A percentile compares a stretch with the other conserved stretches of the same genome.
phyloP scores from a whole-genome alignment of 1,140 invertebrate genomes.

The Formica selysi region DNA sequence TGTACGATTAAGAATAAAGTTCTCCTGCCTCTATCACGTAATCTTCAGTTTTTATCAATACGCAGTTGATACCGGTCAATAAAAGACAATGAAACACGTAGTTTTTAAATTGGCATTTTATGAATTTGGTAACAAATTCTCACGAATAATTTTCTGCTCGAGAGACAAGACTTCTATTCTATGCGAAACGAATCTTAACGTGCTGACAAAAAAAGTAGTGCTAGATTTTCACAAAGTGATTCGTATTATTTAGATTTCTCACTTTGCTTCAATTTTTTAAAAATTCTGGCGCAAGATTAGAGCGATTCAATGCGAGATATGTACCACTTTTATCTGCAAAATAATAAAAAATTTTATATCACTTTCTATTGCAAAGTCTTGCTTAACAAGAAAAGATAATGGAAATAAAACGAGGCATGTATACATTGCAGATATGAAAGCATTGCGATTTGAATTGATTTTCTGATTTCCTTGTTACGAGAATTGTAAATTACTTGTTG shows the following conservation, averaged over 20 bases:
- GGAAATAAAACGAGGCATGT: background rate
- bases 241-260: background rate
- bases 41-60: background rate
- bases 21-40: background rate
- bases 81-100: background rate
- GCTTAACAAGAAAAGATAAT: background rate
- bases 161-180: background rate
- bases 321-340: background rate
- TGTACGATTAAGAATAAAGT: slow-evolving; percentile 10
- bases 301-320: no score
- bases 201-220: background rate
- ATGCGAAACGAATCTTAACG: slow-evolving; percentile 16
- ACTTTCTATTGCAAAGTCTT: background rate
- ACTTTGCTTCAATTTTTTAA: background rate
- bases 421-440: background rate
- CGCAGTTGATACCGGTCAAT: background rate
- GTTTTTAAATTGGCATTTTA: background rate
- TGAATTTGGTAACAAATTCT: background rate
- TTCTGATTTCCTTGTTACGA: background rate
- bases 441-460: background rate
- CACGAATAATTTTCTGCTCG: background rate
- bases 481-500: background rate
- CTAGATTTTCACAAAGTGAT: background rate
- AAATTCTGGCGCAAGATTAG: background rate
- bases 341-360: background rate